Percentiles rank a stretch among this genome's conserved stretches.
Evolutionary conservation across 2,113 vertebrate species (phyloP).

Genomic region (Leucoraja erinaceus): DNA sequence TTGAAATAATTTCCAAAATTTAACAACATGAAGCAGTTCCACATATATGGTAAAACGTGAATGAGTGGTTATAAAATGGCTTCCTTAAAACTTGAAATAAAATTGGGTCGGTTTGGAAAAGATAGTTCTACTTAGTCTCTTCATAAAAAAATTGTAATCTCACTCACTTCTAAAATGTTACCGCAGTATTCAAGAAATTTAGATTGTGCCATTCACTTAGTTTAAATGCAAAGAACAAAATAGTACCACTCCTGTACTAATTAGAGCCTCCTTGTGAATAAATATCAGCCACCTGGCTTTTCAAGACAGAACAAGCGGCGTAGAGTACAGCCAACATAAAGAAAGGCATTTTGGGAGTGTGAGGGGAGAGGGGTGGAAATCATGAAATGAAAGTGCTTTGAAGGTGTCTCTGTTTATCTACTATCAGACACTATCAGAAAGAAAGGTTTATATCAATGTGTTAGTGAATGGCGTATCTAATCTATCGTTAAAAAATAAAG

Average conservation of each 20-base stretch:
- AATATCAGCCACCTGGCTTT: background rate
- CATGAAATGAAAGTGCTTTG: too few species aligned
- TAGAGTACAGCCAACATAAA: background rate
- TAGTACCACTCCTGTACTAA: background rate
- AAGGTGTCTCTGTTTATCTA: too few species aligned
- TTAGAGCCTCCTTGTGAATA: background rate
- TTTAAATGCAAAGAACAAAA: background rate
- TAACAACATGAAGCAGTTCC: background rate
- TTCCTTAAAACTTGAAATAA: background rate
- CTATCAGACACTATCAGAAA: too few species aligned
- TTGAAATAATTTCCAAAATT: background rate
- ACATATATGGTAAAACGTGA: background rate
- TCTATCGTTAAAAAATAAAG: background rate
- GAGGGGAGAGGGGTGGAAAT: too few species aligned
- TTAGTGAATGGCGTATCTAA: background rate
- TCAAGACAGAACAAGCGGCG: background rate
- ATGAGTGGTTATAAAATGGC: background rate
- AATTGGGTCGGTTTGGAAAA: background rate
- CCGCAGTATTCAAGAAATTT: background rate
- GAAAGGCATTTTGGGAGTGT: too few species aligned
- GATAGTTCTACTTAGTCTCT: background rate
- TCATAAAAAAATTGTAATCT: too few species aligned
- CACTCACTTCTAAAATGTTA: background rate
- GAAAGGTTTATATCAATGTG: background rate
- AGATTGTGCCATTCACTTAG: background rate